Conservation (phyloP, 2,113 vertebrate species). For the Choloepus hoffmanni region DNA sequence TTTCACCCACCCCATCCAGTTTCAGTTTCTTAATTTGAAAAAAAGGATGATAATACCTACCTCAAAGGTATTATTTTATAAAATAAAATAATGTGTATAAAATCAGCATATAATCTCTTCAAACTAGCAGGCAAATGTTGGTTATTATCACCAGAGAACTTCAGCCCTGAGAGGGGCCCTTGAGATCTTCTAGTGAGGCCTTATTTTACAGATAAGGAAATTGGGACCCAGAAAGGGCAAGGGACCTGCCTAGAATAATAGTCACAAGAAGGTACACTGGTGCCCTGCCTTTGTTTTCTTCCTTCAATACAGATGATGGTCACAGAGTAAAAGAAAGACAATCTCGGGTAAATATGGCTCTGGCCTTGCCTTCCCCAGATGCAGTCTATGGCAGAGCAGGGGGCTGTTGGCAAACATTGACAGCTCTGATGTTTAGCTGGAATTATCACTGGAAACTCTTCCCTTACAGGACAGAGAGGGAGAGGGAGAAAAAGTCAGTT, state of each 20-base stretch:
- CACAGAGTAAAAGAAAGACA: not conserved
- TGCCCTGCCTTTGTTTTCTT: not conserved
- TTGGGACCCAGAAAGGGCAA: conserved; percentile 9
- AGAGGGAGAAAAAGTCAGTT: conserved; percentile 28
- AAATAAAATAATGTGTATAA: not conserved
- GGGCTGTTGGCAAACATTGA: not conserved
- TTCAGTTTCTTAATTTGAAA: not conserved
- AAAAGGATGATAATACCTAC: not conserved
- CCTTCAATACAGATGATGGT: not conserved
- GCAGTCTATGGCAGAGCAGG: conserved; percentile 18
- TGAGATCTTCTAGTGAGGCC: not conserved
- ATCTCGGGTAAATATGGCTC: not conserved
- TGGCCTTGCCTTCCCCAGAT: not conserved
- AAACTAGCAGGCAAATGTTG: not conserved
- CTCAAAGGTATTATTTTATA: not conserved
- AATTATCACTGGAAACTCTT: conserved; percentile 66
- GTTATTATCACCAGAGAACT: not conserved
- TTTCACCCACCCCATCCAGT: not conserved
- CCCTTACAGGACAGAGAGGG: conserved; percentile 15
- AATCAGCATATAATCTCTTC: not conserved
- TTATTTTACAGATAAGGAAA: conserved; percentile 30
- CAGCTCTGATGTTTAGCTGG: conserved; percentile 27
- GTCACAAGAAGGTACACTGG: not conserved
- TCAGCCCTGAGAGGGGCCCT: not conserved
- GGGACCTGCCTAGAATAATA: not conserved